phyloP scores from a whole-genome alignment of 2,888 invertebrate genomes.

The Nomada fucata region DNA sequence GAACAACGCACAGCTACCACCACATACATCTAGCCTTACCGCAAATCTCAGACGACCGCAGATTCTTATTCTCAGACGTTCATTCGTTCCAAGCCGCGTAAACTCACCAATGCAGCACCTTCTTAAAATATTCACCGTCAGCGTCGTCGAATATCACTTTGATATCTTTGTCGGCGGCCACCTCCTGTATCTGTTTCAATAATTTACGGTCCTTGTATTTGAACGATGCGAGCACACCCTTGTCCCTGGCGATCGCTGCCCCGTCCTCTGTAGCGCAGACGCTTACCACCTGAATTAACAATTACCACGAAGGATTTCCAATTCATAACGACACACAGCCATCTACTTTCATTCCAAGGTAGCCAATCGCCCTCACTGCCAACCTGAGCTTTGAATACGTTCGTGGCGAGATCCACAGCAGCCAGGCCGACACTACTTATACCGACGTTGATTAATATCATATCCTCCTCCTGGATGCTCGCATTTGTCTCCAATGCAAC shows the following conservation, averaged over 20 bases:
- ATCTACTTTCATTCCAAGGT: neutral
- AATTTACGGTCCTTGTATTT: constrained; percentile 86
- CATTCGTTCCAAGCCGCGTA: neutral
- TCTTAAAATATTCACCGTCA: constrained; percentile 87
- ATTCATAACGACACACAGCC: neutral
- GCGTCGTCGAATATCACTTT: constrained; percentile 88
- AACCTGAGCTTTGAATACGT: constrained; percentile 88
- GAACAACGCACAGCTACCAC: constrained; percentile 34
- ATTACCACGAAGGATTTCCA: neutral
- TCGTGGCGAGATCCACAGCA: constrained; percentile 89
- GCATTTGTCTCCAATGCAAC: constrained; percentile 87
- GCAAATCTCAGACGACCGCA: constrained; percentile 8
- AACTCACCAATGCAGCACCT: constrained; percentile 86
- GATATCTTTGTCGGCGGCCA: constrained; percentile 87
- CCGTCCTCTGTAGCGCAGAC: constrained; percentile 88
- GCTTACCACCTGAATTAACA: constrained; percentile 87
- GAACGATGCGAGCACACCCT: constrained; percentile 88
- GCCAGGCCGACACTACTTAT: constrained; percentile 88
- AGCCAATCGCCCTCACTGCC: neutral
- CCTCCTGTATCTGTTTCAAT: constrained; percentile 85
- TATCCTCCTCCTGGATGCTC: constrained; percentile 85
- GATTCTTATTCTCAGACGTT: neutral
- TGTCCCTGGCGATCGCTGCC: constrained; percentile 86
- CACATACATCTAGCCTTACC: constrained; percentile 15
- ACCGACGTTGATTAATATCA: constrained; percentile 88